Percentiles rank a stretch among this genome's conserved stretches.
phyloP scores from a whole-genome alignment of 2,888 invertebrate genomes.

The Caenorhabditis becei region DNA sequence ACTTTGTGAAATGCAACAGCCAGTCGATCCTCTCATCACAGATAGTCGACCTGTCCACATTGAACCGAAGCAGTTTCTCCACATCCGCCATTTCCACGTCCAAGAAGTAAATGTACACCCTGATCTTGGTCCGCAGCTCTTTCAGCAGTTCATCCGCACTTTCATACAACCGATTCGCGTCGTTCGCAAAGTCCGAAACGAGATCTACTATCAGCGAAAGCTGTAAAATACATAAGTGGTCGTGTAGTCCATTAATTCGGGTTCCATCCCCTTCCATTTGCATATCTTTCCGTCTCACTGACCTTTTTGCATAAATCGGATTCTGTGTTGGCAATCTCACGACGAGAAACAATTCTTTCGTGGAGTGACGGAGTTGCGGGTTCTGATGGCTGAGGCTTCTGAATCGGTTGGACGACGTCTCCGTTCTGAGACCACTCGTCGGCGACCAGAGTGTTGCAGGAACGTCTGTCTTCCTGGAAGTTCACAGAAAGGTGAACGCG shows the following conservation, averaged over 20 bases:
- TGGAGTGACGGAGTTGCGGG: slow-evolving; percentile 2
- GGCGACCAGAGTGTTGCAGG: slow-evolving; percentile 55
- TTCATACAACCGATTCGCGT: slow-evolving; percentile 56
- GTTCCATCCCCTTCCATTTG: background rate
- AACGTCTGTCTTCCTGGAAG: slow-evolving; percentile 46
- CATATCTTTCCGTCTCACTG: background rate
- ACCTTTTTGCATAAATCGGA: slow-evolving; percentile 59
- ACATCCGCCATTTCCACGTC: slow-evolving; percentile 58
- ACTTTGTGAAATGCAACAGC: slow-evolving; percentile 60
- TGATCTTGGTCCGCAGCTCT: slow-evolving; percentile 56
- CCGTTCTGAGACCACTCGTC: slow-evolving; percentile 48
- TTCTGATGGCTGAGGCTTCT: slow-evolving; percentile 23
- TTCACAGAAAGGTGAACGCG: background rate
- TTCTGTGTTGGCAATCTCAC: slow-evolving; percentile 51
- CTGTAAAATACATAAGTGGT: slow-evolving; percentile 29
- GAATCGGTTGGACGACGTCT: slow-evolving; percentile 26
- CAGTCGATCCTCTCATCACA: slow-evolving; percentile 62
- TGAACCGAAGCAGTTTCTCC: slow-evolving; percentile 50
- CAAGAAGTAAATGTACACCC: slow-evolving; percentile 48
- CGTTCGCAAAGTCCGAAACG: slow-evolving; percentile 59
- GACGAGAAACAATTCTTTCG: slow-evolving; percentile 37
- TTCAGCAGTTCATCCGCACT: slow-evolving; percentile 62
- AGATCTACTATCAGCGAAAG: slow-evolving; percentile 59
- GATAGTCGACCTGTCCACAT: slow-evolving; percentile 61
- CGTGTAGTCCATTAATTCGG: background rate